Evolutionary conservation across 2,113 vertebrate genomes (phyloP).

Genomic region (Ceratotherium simum): DNA sequence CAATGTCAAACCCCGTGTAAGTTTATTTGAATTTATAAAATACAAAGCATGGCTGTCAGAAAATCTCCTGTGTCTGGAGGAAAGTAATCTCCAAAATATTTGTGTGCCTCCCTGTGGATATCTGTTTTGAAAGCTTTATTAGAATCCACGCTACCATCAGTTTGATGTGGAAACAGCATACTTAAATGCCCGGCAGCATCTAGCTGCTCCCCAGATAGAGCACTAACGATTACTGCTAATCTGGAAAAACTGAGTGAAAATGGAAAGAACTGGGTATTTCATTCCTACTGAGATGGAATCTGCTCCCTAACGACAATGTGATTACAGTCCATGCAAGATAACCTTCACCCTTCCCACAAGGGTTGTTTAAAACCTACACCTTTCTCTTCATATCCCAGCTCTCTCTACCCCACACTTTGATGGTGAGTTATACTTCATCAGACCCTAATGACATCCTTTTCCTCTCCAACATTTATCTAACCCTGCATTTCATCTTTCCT

Average conservation of each 20-base stretch:
- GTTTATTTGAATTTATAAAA: not conserved
- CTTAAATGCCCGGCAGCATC: not conserved
- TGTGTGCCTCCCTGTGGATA: not conserved
- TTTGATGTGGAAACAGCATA: not conserved
- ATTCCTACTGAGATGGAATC: not conserved
- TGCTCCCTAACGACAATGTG: not conserved
- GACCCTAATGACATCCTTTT: not conserved
- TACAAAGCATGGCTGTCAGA: not conserved
- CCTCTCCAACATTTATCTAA: not conserved
- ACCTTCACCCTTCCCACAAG: not conserved
- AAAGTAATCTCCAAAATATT: not conserved
- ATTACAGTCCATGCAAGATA: not conserved
- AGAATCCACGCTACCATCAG: not conserved
- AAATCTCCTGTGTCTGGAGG: not conserved
- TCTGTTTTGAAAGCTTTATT: conserved; percentile 35
- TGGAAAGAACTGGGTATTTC: not conserved
- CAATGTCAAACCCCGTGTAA: not conserved
- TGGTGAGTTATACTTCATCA: not conserved
- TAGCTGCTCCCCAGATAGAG: not conserved
- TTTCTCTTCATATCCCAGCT: not conserved
- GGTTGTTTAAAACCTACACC: not conserved
- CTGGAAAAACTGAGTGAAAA: not conserved
- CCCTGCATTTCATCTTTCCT: not conserved
- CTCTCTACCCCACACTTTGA: not conserved
- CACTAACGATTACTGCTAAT: not conserved